Percentiles rank a stretch among this genome's conserved stretches.
Evolutionary conservation across 1,140 invertebrate genomes (phyloP).

Genomic region (Bombyx mandarina): DNA sequence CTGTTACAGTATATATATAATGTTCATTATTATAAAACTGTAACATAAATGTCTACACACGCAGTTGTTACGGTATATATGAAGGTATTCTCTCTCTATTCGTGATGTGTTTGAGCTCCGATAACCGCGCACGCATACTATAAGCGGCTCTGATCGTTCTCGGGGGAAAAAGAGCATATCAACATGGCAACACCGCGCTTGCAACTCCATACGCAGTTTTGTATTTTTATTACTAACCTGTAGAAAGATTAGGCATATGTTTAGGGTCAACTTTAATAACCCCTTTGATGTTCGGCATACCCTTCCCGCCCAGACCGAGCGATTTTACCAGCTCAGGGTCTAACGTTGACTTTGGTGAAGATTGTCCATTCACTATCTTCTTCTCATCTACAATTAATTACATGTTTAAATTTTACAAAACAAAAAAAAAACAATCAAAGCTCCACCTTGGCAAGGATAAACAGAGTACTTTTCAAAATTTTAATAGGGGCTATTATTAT

Average conservation of each 20-base stretch:
- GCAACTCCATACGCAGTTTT: too few relatives aligned
- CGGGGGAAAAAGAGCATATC: too few relatives aligned
- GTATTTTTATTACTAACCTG: conserved; percentile 30
- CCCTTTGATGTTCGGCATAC: conserved; percentile 78
- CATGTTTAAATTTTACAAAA: neutral
- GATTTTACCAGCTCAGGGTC: conserved; percentile 66
- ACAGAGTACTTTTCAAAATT: neutral
- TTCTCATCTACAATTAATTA: conserved; percentile 32
- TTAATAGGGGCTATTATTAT: neutral
- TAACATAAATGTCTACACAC: too few relatives aligned
- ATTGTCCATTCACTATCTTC: conserved; percentile 53
- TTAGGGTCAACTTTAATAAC: conserved; percentile 82
- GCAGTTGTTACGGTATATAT: too few relatives aligned
- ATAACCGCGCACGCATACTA: too few relatives aligned
- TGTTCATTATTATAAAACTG: too few relatives aligned
- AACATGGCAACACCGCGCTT: too few relatives aligned
- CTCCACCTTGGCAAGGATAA: conserved; percentile 63
- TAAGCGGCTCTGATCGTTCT: too few relatives aligned
- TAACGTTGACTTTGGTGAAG: conserved; percentile 48
- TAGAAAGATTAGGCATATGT: conserved; percentile 78
- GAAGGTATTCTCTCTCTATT: too few relatives aligned
- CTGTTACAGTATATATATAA: too few relatives aligned
- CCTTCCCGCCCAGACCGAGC: conserved; percentile 58
- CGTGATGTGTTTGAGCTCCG: too few relatives aligned
- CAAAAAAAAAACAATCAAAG: neutral